phyloP scores from a whole-genome alignment of 2,797 vertebrate species.

The Propithecus perrieri region DNA sequence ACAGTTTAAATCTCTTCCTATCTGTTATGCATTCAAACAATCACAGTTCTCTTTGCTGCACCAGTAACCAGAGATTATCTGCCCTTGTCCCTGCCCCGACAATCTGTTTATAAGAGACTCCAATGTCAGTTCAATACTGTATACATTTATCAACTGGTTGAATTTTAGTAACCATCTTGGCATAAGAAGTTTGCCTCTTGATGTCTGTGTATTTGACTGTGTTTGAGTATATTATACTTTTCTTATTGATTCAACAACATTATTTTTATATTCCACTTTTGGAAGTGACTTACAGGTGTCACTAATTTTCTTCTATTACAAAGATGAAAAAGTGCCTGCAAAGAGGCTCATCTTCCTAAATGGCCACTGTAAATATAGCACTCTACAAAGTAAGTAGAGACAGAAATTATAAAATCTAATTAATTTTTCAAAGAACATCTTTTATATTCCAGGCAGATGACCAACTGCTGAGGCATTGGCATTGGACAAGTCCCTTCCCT shows the following conservation, averaged over 20 bases:
- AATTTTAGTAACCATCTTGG: neutral
- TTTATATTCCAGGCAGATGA: neutral
- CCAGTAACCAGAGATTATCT: neutral
- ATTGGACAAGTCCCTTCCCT: neutral
- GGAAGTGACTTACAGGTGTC: conserved; percentile 23
- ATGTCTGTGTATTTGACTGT: neutral
- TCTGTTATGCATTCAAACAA: conserved; percentile 50
- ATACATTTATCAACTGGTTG: neutral
- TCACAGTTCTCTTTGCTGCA: conserved; percentile 4
- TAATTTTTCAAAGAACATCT: neutral
- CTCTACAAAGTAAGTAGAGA: neutral
- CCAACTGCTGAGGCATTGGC: neutral
- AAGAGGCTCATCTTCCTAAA: neutral
- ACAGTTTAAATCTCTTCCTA: conserved; percentile 69
- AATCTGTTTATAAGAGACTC: neutral
- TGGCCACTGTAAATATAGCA: neutral
- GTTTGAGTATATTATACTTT: neutral
- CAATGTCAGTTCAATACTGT: neutral
- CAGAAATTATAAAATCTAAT: neutral
- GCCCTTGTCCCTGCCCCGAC: neutral
- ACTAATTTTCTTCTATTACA: conserved; percentile 23
- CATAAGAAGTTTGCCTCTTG: conserved; percentile 13
- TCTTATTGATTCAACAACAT: neutral
- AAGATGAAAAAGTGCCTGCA: neutral
- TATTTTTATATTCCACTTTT: conserved; percentile 4